Conservation (phyloP, 64 coral and sea anemone species). For the Dendronephthya gigantea region DNA sequence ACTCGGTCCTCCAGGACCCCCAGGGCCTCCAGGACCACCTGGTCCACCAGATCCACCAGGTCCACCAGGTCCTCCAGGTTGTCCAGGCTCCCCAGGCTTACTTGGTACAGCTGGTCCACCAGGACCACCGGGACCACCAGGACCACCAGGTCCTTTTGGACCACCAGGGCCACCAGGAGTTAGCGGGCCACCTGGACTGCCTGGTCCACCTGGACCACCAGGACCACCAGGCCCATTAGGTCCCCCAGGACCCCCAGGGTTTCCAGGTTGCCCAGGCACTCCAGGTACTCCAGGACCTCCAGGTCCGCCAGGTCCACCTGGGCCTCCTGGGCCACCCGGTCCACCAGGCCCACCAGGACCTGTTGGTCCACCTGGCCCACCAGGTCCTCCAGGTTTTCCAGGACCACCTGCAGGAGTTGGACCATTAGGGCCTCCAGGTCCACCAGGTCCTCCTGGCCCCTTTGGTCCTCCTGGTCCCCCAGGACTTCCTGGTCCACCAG, state of each 20-base stretch:
- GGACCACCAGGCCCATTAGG: not conserved
- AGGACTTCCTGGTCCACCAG: not conserved
- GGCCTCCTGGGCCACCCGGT: not conserved
- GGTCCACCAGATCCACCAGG: not conserved
- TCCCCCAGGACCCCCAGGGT: conserved; percentile 7
- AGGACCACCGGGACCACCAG: not conserved
- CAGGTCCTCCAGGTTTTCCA: not conserved
- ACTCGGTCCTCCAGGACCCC: not conserved
- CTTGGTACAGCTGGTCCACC: not conserved
- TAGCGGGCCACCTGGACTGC: conserved; percentile 36
- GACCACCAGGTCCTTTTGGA: no score
- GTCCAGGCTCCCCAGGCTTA: not conserved
- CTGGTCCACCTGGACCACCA: not conserved
- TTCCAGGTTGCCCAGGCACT: not conserved
- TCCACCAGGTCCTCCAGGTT: not conserved
- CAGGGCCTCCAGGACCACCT: not conserved
- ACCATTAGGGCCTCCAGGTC: not conserved
- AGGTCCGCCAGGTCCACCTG: conserved; percentile 3
- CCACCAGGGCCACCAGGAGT: conserved; percentile 15
- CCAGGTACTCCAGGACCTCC: not conserved
- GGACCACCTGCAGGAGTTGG: not conserved
- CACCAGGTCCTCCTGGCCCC: not conserved
- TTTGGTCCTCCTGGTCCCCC: not conserved
- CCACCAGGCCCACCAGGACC: not conserved
- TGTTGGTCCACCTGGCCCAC: not conserved